Base-by-base conservation (phyloP, 2,113 vertebrate species). In the Istiophorus platypterus region DNA sequence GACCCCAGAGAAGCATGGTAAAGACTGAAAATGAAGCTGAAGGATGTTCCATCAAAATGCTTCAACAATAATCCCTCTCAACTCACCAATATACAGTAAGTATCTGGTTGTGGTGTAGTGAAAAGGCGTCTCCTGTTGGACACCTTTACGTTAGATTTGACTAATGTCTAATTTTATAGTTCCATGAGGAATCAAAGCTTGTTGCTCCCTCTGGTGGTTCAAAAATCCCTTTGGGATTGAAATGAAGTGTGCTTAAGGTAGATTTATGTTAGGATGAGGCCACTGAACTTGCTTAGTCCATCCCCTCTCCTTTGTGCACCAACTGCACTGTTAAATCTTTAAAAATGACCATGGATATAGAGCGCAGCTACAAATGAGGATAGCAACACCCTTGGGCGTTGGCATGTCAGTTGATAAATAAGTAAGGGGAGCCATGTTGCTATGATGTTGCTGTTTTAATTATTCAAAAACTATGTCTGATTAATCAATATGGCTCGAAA, bases 201-300 rank as follows among this genome's bases (percentile, higher is more conserved):
- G 77, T 65, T 86, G 85, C 89, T 86, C 85, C 83, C 90, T 90
- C 87, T 90, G 81, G 81, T 91, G 85, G 81, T 54, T 83, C 69
- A 78, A 51, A 3, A 49, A 45, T 73, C 78, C 65, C 80, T 83
- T 57, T 80, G 72, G 83, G 74, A 59, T 72, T 66, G 14, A 71
- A 68, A 72, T 65, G 6, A 63, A 78, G 71, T 63, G 27, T 70
- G 49, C 37, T 73, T 57, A 27, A 31, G 27, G 18, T 26, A 68
- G 67, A 68, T 52, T 27, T 24, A 42, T 58, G 45, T 45, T 15
- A 34, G 20, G 37, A 76, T 34, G 56, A 62, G 42, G 22, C 65
- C 3, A 61, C 18, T 24, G 45, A 57, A 64, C 42, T 31, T 56
- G 62, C 51, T 58, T 42, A 3, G 31, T 2, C 42, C n/a, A n/a